phyloP scores from a whole-genome alignment of 2,888 invertebrate genomes.

The Exocentrus adspersus region DNA sequence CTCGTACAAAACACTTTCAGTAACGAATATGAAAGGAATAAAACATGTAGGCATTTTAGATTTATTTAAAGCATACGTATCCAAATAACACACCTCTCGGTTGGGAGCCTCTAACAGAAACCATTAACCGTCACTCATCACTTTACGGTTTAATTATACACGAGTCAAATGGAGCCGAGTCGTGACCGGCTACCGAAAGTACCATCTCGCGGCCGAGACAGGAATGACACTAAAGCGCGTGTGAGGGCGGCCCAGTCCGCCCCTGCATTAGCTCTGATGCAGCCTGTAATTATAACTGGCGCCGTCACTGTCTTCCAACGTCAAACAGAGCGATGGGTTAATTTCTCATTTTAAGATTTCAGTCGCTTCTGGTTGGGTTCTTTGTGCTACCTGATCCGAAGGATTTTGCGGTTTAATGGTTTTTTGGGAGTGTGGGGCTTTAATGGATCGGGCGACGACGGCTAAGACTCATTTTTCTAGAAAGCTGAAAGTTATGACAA shows the following conservation, averaged over 20 bases:
- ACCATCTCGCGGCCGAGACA: constrained; percentile 35
- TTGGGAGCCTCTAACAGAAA: constrained; percentile 27
- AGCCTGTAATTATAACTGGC: constrained; percentile 53
- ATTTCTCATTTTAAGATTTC: constrained; percentile 31
- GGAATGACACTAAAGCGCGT: constrained; percentile 47
- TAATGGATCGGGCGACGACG: neutral
- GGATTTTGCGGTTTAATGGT: constrained; percentile 16
- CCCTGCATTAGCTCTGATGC: constrained; percentile 53
- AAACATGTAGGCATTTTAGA: constrained; percentile 20
- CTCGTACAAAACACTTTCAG: too few species aligned
- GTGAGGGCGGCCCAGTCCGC: constrained; percentile 52
- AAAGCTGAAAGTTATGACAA: neutral
- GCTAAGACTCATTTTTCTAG: neutral
- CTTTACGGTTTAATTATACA: constrained; percentile 39
- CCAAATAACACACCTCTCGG: constrained; percentile 16
- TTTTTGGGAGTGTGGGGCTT: constrained; percentile 4
- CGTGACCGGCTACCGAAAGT: constrained; percentile 43
- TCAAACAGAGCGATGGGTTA: constrained; percentile 44
- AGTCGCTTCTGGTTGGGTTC: constrained; percentile 4
- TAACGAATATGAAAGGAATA: too few species aligned
- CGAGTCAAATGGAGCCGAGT: constrained; percentile 34
- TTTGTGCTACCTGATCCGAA: constrained; percentile 17
- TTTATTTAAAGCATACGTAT: constrained; percentile 8
- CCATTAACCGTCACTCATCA: constrained; percentile 39
- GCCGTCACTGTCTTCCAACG: constrained; percentile 50